phyloP scores from a whole-genome alignment of 2,113 vertebrate genomes.

The Callionymus lyra region DNA sequence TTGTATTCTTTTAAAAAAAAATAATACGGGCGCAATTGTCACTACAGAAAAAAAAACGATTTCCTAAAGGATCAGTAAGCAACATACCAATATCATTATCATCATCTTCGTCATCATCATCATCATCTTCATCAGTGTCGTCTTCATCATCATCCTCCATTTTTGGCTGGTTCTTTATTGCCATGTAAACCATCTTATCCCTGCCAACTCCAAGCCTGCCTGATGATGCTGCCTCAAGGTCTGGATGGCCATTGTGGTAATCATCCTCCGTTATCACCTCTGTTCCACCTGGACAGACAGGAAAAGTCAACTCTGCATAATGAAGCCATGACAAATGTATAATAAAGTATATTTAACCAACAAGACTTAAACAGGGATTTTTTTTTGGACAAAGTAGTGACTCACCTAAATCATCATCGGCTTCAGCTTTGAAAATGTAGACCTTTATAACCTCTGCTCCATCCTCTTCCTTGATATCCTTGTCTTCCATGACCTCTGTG shows the following conservation, averaged over 20 bases:
- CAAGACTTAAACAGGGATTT: too few relatives aligned
- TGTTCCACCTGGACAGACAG: constrained; percentile 76
- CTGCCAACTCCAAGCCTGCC: constrained; percentile 83
- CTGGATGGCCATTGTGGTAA: constrained; percentile 87
- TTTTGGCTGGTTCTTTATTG: constrained; percentile 87
- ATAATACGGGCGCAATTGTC: too few relatives aligned
- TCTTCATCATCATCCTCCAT: constrained; percentile 87
- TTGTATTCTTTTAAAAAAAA: too few relatives aligned
- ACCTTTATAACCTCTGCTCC: constrained; percentile 97
- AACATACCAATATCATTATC: constrained; percentile 58
- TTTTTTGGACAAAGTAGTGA: neutral
- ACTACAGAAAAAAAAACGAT: too few relatives aligned
- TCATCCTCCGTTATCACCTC: constrained; percentile 95
- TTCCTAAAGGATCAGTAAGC: neutral
- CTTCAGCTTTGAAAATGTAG: constrained; percentile 99
- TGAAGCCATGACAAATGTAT: neutral
- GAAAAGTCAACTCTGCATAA: neutral
- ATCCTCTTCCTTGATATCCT: constrained; percentile 86
- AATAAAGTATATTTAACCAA: neutral
- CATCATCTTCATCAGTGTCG: constrained; percentile 52
- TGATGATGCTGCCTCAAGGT: constrained; percentile 80
- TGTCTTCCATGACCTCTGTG: constrained; percentile 84
- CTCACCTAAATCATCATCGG: constrained; percentile 96
- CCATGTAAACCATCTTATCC: constrained; percentile 99
- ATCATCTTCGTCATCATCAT: constrained; percentile 51